Evolutionary conservation across 2,797 vertebrate species (phyloP), one percentile per base, ranked within the genome.

Genomic region (Lepidocolaptes lacrymiger): DNA sequence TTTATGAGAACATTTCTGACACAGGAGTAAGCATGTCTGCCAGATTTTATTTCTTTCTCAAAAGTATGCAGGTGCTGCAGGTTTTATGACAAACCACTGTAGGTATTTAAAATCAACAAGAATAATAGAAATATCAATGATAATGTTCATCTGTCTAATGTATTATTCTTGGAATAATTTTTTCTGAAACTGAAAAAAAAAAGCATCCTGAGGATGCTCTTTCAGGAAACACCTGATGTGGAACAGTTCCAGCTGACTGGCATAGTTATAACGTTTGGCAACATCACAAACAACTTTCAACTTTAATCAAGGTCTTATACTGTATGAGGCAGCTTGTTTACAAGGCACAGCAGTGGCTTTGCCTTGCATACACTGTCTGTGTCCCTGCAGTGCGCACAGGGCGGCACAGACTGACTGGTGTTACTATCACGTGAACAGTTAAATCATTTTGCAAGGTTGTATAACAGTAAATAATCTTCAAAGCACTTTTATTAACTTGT

Each of bases 301-400:
- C 66, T 55, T 26, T 22, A 81, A 51, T 24, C 41, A 39, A 52
- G 74, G 62, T 51, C 74, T 78, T 2, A 27, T 37, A 3, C 7
- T 8, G 41, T 2, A 3, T 0, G 36, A 52, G 62, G 66, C 74
- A 59, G 55, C n/a, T 37, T 39, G 52, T 44, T 83, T 5, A 6
- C 37, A 18, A 52, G 66, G 62, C 41, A 14, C 56, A 14, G 7
- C 44, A 23, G 56, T 0, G 20, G 30, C 85, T 76, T 48, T 76
- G 87, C 54, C 74, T 46, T 0, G 1, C 2, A 0, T 0, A 6
- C 0, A 0, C 21, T 0, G 0, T 52, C 81, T 8, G 27, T 1
- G 51, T 21, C 56, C 66, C 54, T 10, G 55, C 7, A 32, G 56
- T 1, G 0, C 5, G 19, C 3, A 3, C 37, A 4, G 24, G 10